A percentile compares a stretch with the other conserved stretches of the same genome.
Conservation (phyloP, 2,113 vertebrate genomes). For the Ochotona curzoniae region DNA sequence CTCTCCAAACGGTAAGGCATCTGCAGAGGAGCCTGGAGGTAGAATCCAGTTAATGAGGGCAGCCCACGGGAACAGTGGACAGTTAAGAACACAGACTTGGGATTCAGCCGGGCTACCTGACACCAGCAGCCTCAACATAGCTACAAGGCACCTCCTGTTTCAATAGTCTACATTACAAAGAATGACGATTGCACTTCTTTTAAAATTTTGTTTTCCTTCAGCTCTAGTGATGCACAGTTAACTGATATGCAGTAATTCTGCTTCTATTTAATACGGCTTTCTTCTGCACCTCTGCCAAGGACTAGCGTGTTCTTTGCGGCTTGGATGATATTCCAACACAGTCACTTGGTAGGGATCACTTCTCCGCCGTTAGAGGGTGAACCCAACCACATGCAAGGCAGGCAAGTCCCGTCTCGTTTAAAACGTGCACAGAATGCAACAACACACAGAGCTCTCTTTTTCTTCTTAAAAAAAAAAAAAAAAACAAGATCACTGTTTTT, state of each 20-base stretch:
- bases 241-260: background rate
- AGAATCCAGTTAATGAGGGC: background rate
- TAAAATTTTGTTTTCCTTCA: background rate
- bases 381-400: background rate
- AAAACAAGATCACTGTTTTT: slow-evolving; percentile 41
- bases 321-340: background rate
- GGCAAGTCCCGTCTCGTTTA: background rate
- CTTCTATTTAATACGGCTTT: background rate
- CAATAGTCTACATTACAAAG: background rate
- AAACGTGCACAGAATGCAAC: background rate
- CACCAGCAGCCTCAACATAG: background rate
- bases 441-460: background rate
- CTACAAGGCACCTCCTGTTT: rapidly evolving
- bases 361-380: background rate
- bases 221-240: background rate
- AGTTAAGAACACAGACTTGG: background rate
- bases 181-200: rapidly evolving
- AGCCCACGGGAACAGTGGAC: background rate
- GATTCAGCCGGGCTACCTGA: rapidly evolving
- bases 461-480: background rate
- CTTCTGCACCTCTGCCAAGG: background rate
- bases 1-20: background rate
- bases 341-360: background rate
- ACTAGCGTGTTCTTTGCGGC: background rate
- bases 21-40: background rate